Base-by-base conservation (phyloP, 1,140 invertebrate species). In the Chrysomallon squamiferum region DNA sequence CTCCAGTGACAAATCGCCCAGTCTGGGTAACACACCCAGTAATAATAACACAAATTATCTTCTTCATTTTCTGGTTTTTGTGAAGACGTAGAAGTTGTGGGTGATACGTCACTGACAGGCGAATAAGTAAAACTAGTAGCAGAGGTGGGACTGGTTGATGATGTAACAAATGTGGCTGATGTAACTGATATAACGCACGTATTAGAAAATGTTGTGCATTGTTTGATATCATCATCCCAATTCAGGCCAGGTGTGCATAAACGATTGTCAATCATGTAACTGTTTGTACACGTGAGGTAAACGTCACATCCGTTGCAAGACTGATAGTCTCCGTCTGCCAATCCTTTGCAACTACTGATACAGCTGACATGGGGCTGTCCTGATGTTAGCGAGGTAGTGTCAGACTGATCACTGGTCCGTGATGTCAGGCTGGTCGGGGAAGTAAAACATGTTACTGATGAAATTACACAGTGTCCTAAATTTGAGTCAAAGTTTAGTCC, bases 321-420 rank as follows among this genome's bases (percentile, higher is more conserved):
- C 59, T 75, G 73, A 61, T 78, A 78, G 50, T 77, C 65, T 9
- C 74, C 76, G 59, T 69, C 72, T 9, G 63, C 45, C n/a, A 27
- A 33, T 11, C 69, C 68, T n/a, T 45, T 52, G 49, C 76, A 78
- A 2, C 47, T 41, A 18, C 49, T 72, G 13, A n/a, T n/a, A n/a
- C n/a, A n/a, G n/a, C n/a, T n/a, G n/a, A n/a, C n/a, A n/a, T n/a
- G n/a, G n/a, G n/a, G n/a, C n/a, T n/a, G n/a, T n/a, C 18, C 22
- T 27, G 54, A 25, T 18, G 20, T 25, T n/a, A n/a, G n/a, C n/a
- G n/a, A n/a, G n/a, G n/a, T n/a, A n/a, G n/a, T n/a, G n/a, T n/a
- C n/a, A n/a, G n/a, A n/a, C n/a, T n/a, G n/a, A n/a, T n/a, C n/a
- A n/a, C n/a, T n/a, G n/a, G n/a, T n/a, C n/a, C n/a, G n/a, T n/a